Conservation (phyloP, 2,888 invertebrate species). For the Baccha elongata region DNA sequence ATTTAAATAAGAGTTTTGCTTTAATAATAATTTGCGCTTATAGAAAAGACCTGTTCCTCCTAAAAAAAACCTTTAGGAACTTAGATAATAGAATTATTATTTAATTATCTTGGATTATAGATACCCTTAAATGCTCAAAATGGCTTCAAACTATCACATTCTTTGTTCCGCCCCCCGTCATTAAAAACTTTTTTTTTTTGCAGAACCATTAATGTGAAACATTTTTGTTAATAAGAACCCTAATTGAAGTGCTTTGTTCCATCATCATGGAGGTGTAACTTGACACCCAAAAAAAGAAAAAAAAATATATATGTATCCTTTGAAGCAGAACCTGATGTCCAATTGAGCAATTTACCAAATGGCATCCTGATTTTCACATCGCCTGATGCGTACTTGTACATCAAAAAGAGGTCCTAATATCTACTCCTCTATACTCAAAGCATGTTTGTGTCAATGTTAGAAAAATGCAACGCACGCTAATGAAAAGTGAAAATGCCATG, state of each 20-base stretch:
- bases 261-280: conserved; percentile 52
- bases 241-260: conserved; percentile 60
- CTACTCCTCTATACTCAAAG: neutral
- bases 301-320: conserved; percentile 14
- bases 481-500: conserved; percentile 73
- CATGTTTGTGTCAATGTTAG: conserved; percentile 45
- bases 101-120: too few species aligned
- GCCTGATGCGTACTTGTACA: conserved; percentile 10
- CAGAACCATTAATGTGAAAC: conserved; percentile 6
- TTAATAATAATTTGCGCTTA: too few species aligned
- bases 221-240: conserved; percentile 37
- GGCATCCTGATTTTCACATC: conserved; percentile 42
- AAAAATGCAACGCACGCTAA: conserved; percentile 71
- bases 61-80: too few species aligned
- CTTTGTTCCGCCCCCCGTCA: too few species aligned
- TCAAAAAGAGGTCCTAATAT: neutral
- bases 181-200: neutral
- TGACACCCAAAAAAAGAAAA: conserved; percentile 39
- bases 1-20: too few species aligned
- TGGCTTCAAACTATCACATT: too few species aligned
- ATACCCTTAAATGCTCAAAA: too few species aligned
- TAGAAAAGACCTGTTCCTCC: too few species aligned
- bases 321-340: conserved; percentile 50
- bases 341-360: conserved; percentile 71
- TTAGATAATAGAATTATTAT: too few species aligned